Conservation (phyloP, 37 sponge, comb jelly and placozoan genomes). For the Halichondria panicea region DNA sequence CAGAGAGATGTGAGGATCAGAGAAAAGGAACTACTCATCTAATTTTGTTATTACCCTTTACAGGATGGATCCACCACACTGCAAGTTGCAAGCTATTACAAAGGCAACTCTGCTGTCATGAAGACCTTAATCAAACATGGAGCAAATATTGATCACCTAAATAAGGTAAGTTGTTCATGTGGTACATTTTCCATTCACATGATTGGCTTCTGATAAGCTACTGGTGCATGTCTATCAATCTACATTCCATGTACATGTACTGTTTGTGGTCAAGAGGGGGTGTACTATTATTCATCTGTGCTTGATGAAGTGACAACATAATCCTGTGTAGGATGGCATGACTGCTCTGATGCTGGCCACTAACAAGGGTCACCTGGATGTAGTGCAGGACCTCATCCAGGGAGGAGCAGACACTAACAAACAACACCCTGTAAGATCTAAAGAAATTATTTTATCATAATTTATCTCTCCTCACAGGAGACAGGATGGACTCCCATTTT, state of each 20-base stretch:
- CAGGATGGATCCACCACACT: constrained; percentile 13
- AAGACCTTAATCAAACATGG: too few species aligned
- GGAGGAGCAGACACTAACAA: too few species aligned
- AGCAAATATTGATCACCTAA: background rate
- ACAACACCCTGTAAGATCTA: too few species aligned
- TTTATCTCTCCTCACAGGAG: too few species aligned
- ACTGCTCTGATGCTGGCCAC: constrained; percentile 10
- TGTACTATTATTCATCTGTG: too few species aligned
- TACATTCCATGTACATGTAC: background rate
- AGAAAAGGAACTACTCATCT: background rate
- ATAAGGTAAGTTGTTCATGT: constrained; percentile 2
- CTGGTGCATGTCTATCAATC: background rate
- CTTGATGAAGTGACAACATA: too few species aligned
- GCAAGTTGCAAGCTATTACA: background rate
- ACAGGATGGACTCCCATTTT: too few species aligned
- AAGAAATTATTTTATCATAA: too few species aligned
- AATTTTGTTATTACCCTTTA: background rate
- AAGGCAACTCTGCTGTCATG: too few species aligned
- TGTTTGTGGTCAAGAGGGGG: background rate
- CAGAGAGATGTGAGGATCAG: background rate
- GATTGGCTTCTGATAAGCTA: background rate
- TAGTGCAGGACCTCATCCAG: background rate
- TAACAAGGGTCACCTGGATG: background rate
- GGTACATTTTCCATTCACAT: background rate
- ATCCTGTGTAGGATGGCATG: background rate